Percentiles rank a stretch among this genome's conserved stretches.
phyloP scores from a whole-genome alignment of 2,888 invertebrate genomes.

The Zaprionus lineosus region DNA sequence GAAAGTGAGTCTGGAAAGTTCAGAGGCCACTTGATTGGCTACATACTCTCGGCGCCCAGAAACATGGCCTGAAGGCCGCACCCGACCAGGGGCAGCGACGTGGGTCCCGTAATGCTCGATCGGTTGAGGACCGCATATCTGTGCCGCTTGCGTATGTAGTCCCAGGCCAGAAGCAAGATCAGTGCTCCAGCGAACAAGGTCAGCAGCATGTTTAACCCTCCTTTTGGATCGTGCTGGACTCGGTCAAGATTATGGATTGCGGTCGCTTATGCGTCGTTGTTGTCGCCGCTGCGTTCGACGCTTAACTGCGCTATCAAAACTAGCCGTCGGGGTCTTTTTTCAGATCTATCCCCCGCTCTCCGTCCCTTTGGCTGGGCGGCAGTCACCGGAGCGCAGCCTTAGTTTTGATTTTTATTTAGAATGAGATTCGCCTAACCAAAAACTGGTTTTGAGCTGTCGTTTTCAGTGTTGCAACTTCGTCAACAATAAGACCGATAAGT shows the following conservation, averaged over 20 bases:
- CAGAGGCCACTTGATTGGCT: background rate
- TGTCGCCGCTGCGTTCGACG: slow-evolving; percentile 29
- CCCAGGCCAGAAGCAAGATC: slow-evolving; percentile 58
- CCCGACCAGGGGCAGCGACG: slow-evolving; percentile 55
- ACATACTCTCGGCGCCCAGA: slow-evolving; percentile 54
- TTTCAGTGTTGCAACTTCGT: background rate
- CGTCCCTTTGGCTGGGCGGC: slow-evolving; percentile 1
- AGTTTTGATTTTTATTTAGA: slow-evolving; percentile 22
- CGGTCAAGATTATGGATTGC: background rate
- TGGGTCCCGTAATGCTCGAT: slow-evolving; percentile 57
- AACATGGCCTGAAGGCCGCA: slow-evolving; percentile 52
- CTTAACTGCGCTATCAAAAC: slow-evolving; percentile 38
- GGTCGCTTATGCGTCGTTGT: slow-evolving; percentile 28
- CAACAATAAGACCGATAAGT: background rate
- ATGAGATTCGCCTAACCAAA: slow-evolving; percentile 11
- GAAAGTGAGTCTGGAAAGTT: background rate
- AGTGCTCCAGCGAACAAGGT: slow-evolving; percentile 44
- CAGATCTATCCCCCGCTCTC: background rate
- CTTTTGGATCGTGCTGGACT: slow-evolving; percentile 6
- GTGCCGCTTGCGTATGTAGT: slow-evolving; percentile 51
- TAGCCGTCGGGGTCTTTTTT: background rate
- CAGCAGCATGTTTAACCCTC: slow-evolving; percentile 48
- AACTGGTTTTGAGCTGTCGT: slow-evolving; percentile 45
- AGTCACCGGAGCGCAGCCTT: slow-evolving; percentile 45
- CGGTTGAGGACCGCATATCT: slow-evolving; percentile 30